Evolutionary conservation across 2,888 invertebrate species (phyloP).

Genomic region (Agrotis puta): DNA sequence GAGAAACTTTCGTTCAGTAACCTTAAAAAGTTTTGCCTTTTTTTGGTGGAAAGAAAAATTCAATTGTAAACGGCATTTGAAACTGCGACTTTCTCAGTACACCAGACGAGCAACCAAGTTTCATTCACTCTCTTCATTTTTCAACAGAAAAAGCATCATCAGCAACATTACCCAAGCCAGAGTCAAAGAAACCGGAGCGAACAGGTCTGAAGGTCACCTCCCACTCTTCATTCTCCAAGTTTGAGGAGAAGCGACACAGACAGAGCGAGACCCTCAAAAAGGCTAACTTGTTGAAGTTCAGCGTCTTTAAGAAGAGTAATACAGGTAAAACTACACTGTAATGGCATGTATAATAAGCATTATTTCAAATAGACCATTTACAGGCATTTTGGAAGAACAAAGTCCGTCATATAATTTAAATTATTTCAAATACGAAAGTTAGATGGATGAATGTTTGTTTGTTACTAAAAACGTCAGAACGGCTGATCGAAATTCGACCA

Average conservation of each 20-base stretch:
- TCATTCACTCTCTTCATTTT: background rate
- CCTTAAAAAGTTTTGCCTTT: too few species aligned
- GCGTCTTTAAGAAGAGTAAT: conserved; percentile 94
- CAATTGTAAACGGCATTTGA: too few species aligned
- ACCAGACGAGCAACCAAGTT: too few species aligned
- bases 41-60: too few species aligned
- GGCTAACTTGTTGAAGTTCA: conserved; percentile 94
- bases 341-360: background rate
- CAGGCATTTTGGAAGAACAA: background rate
- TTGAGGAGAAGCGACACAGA: conserved; percentile 96
- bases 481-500: too few species aligned
- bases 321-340: conserved; percentile 86
- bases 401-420: too few species aligned
- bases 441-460: too few species aligned
- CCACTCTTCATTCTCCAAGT: conserved; percentile 93
- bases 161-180: conserved; percentile 83
- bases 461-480: too few species aligned
- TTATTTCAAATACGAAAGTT: too few species aligned
- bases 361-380: background rate
- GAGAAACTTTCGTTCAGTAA: too few species aligned
- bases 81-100: too few species aligned
- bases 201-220: conserved; percentile 82
- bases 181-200: conserved; percentile 80
- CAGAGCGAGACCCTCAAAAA: conserved; percentile 94
- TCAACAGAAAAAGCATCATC: conserved; percentile 83